Conservation (phyloP, 2,113 vertebrate genomes). For the Paradoxurus hermaphroditus region DNA sequence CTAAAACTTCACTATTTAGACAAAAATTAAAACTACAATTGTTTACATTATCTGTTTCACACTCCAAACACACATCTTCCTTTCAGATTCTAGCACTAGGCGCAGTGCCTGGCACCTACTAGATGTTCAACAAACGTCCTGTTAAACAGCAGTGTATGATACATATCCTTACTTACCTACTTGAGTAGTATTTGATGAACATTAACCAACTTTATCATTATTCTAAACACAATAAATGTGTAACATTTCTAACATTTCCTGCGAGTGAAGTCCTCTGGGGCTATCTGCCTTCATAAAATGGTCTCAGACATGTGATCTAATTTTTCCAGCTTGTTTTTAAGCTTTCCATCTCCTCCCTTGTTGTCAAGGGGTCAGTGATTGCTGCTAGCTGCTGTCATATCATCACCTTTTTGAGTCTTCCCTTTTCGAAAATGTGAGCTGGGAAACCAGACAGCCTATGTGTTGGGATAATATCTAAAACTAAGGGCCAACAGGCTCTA, state of each 20-base stretch:
- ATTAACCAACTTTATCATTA: neutral
- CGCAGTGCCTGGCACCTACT: neutral
- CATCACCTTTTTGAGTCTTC: neutral
- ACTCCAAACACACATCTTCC: neutral
- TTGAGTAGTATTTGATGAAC: neutral
- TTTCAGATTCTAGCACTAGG: neutral
- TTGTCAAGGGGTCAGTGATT: neutral
- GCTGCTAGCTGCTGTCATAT: neutral
- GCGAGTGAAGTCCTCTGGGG: neutral
- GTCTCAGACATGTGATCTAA: neutral
- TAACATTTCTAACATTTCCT: neutral
- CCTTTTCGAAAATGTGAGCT: neutral
- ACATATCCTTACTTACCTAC: neutral
- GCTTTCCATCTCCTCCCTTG: neutral
- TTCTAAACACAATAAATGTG: neutral
- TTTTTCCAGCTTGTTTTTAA: neutral
- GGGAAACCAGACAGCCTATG: neutral
- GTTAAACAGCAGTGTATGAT: neutral
- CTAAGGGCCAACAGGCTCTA: neutral
- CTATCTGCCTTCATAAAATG: neutral
- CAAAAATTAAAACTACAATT: slow-evolving; percentile 27
- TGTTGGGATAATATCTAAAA: neutral
- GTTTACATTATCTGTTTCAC: neutral
- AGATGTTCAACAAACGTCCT: neutral
- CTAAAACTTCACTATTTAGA: neutral